Base-by-base conservation (phyloP, 2,888 invertebrate species). In the Eristalis arbustorum region DNA sequence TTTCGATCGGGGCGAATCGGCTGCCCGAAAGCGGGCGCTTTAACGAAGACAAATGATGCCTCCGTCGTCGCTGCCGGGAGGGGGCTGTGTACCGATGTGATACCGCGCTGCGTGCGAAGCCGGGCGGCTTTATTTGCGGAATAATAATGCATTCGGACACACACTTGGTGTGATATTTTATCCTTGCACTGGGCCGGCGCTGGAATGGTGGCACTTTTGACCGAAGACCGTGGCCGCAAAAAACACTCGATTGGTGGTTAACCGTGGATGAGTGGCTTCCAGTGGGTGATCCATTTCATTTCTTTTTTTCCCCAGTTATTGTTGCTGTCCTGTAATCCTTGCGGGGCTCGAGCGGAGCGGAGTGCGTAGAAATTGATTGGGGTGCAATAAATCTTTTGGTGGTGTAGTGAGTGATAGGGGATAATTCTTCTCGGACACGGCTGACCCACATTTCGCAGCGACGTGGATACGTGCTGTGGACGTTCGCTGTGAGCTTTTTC, bases 141-240 rank as follows among this genome's bases (percentile, higher is more conserved):
- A 87, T 87, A 87, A 87, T 83, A 79, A 87, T 87, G 78, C 83
- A 83, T 83, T 75, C 79, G 64, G 73, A 79, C 72, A 83, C n/a
- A n/a, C 83, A 83, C 78, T 87, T 78, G 78, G 87, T 64, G 83
- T 79, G 78, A 83, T 75, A 79, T 83, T 83, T 87, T 83, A 83
- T 87, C 87, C 83, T 18, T 63, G 78, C 63, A 57, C 68, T n/a
- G 63, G 25, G 66, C 18, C 18, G 73, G 62, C 73, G 66, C 34
- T 62, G 74, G 66, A 74, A 77, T 77, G 77, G 71, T 73, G 68
- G 64, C 77, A 69, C 73, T 85, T 81, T 81, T 63, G 64, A 77
- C 76, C 72, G 77, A 74, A 73, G 18, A 78, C 57, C 28, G 61
- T 11, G 40, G 62, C 85, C 85, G 62, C 81, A 85, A 74, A 85